Evolutionary conservation across 2,888 invertebrate species (phyloP), one percentile per base, ranked within the genome.

Genomic region (Tetanocera ferruginea): DNA sequence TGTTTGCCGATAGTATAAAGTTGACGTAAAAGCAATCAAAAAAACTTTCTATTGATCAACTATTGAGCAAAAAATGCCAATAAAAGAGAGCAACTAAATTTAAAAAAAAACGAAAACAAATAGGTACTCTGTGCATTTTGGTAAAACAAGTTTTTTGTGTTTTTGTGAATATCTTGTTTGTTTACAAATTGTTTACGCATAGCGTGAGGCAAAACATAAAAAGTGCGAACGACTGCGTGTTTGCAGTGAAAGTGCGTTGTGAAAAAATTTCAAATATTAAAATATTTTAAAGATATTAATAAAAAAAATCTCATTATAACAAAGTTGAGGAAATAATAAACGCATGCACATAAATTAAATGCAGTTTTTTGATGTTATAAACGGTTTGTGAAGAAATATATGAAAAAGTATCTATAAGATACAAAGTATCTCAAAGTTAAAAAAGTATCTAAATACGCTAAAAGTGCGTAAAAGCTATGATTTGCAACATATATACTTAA

Each of bases 171-270:
- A 11, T n/a, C 17, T 37, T 28, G 23, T 57, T 60, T 74, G 66
- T 52, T 75, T 75, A 75, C 75, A 67, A 60, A 37, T 72, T 57
- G 60, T 60, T 60, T 31, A 70, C 51, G 52, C 25, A 52, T 25
- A 52, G 34, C 25, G 17, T 34, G 14, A 34, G n/a, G 34, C 14
- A 66, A 66, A 17, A 70, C 28, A 60, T n/a, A 34, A 57, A 60
- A 60, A 60, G 17, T 17, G 60, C 14, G 52, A 23, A 28, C 28
- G 28, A 25, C 11, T 23, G 37, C n/a, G 60, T 60, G 23, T 60
- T 72, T 60, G 31, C 28, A 49, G 62, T 74, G 62, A 74, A 62
- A 64, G 62, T 51, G 72, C 19, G 62, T 1, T 49, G 49, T 55
- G 73, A 62, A 51, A 31, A 34, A 34, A 34, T 71, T 71, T 19